These are phyloP conservation scores for Polyommatus iphigenia DNA, from an alignment of 2,888 invertebrate species.

Conservation along the genomic window DNA sequence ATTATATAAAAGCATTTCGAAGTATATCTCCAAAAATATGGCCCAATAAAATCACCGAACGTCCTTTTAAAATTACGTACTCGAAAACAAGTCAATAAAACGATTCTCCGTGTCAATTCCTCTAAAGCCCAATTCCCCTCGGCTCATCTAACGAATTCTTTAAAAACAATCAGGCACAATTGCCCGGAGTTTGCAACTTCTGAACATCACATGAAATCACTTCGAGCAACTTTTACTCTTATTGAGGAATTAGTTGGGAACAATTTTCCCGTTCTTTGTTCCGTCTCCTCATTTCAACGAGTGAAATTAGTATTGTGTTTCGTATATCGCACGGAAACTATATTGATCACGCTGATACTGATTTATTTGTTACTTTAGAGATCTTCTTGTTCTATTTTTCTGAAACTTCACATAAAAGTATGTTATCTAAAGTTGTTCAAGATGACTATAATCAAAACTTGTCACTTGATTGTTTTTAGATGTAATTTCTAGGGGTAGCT, in stretches of 20 bases:
- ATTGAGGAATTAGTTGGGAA: slow-evolving; percentile 30
- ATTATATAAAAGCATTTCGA: background rate
- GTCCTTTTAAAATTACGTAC: slow-evolving; percentile 24
- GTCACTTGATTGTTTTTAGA: background rate
- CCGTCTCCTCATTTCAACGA: slow-evolving; percentile 4
- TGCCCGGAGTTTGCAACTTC: slow-evolving; percentile 26
- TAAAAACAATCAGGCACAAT: slow-evolving; percentile 31
- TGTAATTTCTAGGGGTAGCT: too few relatives aligned
- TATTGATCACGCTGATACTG: background rate
- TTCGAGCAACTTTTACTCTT: slow-evolving; percentile 29
- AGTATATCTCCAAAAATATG: background rate
- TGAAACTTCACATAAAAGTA: too few relatives aligned
- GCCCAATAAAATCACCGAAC: background rate
- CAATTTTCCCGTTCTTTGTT: slow-evolving; percentile 28
- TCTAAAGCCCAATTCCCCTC: slow-evolving; percentile 9
- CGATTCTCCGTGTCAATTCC: slow-evolving; percentile 27
- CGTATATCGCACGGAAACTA: background rate
- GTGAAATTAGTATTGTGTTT: slow-evolving; percentile 17
- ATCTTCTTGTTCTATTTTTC: background rate
- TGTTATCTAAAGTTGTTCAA: background rate
- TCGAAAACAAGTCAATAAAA: slow-evolving; percentile 29
- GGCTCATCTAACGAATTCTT: slow-evolving; percentile 26
- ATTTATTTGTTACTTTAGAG: background rate
- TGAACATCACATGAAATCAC: slow-evolving; percentile 32
- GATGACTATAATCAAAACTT: background rate